Percentiles rank a stretch among this genome's conserved stretches.
phyloP scores from a whole-genome alignment of 2,113 vertebrate genomes.

The Gymnarchus niloticus region DNA sequence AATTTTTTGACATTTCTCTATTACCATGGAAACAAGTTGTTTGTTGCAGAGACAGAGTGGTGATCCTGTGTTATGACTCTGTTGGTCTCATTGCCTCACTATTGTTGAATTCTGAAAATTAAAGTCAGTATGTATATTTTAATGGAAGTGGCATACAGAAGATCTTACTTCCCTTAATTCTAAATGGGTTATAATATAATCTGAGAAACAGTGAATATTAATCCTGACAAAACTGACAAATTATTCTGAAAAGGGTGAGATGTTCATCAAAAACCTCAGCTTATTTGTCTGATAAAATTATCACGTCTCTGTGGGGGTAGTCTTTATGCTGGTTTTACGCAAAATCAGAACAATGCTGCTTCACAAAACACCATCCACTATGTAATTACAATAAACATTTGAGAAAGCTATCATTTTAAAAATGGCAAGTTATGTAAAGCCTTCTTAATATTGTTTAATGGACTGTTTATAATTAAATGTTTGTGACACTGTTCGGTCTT shows the following conservation, averaged over 20 bases:
- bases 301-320: background rate
- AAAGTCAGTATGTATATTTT: background rate
- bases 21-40: background rate
- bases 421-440: background rate
- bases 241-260: background rate
- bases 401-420: background rate
- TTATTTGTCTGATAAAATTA: background rate
- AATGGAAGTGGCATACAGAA: background rate
- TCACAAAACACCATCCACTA: background rate
- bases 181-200: background rate
- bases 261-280: background rate
- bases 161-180: background rate
- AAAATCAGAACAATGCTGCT: background rate
- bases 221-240: background rate
- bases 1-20: background rate
- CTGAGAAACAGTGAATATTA: background rate
- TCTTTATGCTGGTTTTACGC: background rate
- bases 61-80: background rate
- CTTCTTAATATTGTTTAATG: constrained; percentile 1
- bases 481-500: background rate
- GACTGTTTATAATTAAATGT: background rate
- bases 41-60: background rate
- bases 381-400: background rate
- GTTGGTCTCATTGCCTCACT: background rate
- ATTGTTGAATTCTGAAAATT: background rate